Evolutionary conservation across 2,113 vertebrate species (phyloP).

Genomic region (Toxotes chatareus): DNA sequence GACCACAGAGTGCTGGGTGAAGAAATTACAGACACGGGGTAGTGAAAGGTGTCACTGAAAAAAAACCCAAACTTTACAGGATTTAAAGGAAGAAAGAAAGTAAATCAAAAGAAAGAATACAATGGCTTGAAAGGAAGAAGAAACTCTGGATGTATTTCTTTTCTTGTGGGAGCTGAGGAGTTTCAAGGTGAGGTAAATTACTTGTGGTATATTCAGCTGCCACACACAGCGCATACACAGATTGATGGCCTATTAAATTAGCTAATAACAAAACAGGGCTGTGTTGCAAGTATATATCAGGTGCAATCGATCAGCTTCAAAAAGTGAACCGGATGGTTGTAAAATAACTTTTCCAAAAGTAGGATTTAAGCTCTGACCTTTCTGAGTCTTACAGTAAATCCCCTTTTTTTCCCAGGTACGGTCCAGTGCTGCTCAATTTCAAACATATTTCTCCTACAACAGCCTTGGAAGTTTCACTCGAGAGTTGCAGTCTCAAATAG

Average conservation of each 20-base stretch:
- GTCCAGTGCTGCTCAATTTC: constrained; percentile 60
- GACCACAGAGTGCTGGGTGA: constrained; percentile 42
- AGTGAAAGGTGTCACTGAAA: constrained; percentile 47
- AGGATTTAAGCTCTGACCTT: constrained; percentile 60
- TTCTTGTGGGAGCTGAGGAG: constrained; percentile 45
- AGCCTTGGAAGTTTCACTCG: constrained; percentile 54
- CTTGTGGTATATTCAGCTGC: constrained; percentile 43
- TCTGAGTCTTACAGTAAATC: constrained; percentile 58
- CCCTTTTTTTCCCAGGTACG: constrained; percentile 43
- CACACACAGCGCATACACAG: constrained; percentile 10
- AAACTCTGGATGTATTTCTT: constrained; percentile 52
- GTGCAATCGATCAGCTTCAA: constrained; percentile 49
- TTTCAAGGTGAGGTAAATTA: constrained; percentile 74
- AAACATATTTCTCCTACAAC: constrained; percentile 60
- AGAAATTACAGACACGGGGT: constrained; percentile 45
- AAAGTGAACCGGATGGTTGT: constrained; percentile 50
- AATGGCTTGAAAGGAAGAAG: constrained; percentile 55
- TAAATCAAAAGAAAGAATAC: constrained; percentile 37
- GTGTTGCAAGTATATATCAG: constrained; percentile 40
- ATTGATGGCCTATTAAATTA: constrained; percentile 63
- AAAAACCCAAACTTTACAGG: constrained; percentile 51
- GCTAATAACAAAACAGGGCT: constrained; percentile 56
- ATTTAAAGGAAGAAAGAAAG: constrained; percentile 33
- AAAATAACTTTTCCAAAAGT: constrained; percentile 65
- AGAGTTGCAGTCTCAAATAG: constrained; percentile 66